phyloP scores from a whole-genome alignment of 2,113 vertebrate genomes.

The Rhodinocichla rosea region DNA sequence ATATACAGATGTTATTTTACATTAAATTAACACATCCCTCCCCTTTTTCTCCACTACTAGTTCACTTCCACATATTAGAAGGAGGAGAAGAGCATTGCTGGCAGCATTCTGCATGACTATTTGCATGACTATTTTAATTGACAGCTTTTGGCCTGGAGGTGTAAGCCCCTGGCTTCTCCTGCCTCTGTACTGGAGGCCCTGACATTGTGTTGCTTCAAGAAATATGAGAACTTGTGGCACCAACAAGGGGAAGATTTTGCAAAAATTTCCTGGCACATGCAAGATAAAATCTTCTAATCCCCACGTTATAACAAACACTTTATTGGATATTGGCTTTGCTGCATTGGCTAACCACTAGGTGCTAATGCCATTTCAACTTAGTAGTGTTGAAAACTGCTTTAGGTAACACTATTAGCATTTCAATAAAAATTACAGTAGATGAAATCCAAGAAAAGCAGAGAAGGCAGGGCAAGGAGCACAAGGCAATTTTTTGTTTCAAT shows the following conservation, averaged over 20 bases:
- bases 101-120: background rate
- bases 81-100: background rate
- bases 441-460: conserved; percentile 8
- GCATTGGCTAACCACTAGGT: background rate
- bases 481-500: background rate
- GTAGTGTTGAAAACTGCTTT: background rate
- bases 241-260: background rate
- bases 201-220: background rate
- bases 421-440: background rate
- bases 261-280: conserved; percentile 20
- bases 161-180: background rate
- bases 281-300: background rate
- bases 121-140: background rate
- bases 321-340: background rate
- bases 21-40: background rate
- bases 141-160: background rate
- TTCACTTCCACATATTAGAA: background rate
- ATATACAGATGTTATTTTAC: background rate
- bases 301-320: background rate
- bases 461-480: background rate
- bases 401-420: background rate
- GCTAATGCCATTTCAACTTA: conserved; percentile 4
- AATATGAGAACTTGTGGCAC: background rate
- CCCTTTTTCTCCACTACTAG: background rate
- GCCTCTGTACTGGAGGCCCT: background rate